Base-by-base conservation (phyloP, 2,113 vertebrate genomes). In the Sceloporus tristichus region DNA sequence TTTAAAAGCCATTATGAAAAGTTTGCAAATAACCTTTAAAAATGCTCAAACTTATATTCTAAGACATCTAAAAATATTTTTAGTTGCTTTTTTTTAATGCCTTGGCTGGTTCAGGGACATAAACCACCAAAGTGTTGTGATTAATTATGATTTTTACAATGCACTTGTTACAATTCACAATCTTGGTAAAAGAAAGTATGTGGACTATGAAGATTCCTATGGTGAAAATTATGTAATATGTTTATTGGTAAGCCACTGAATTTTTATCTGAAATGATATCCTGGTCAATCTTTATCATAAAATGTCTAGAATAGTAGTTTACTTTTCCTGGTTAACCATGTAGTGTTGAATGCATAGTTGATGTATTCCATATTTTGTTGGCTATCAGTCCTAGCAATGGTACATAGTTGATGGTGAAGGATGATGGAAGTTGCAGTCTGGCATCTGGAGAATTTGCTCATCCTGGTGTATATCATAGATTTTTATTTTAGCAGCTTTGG, bases 1-100 rank as follows among this genome's bases (percentile, higher is more conserved):
- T 90, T 68, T 85, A 92, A 91, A 93, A 80, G 82, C 48, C 68
- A 34, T 88, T 23, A 90, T 62, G 48, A 66, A 75, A 65, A 85
- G 11, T 13, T 85, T 19, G 40, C 66, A 89, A 85, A 82, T 73
- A 42, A 0, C 84, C 90, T 93, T 80, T 87, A 85, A 21, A 84
- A 91, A 90, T 75, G 65, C 65, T 89, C 88, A 25, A 48, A 74
- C 8, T 0, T 89, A 80, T 66, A 48, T 90, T 79, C 89, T 94
- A 76, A n/a, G 54, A 27, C 18, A 91, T 80, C 82, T 59, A 11
- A 78, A 70, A 87, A 48, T 48, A 48, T 48, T 5, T 4, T 48
- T 48, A 48, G 48, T 48, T 48, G 1, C 7, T 7, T 48, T 48
- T 48, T 90, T 92, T 4, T 18, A 86, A 29, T 27, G 8, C 25